A percentile compares a stretch with the other conserved stretches of the same genome.
phyloP scores from a whole-genome alignment of 1,140 invertebrate species.

The Pseudomyrmex concolor region DNA sequence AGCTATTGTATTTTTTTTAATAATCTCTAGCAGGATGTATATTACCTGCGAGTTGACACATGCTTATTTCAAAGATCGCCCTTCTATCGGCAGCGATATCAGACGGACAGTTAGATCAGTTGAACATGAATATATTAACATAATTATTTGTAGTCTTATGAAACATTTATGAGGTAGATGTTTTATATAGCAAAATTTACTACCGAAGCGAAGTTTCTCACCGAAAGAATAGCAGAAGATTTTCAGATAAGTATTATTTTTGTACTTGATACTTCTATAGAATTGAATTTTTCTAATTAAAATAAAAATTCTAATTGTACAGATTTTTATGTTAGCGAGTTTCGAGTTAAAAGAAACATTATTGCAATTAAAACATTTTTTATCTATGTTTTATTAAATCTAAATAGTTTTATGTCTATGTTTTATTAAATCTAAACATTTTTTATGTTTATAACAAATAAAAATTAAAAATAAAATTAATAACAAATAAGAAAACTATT shows the following conservation, averaged over 20 bases:
- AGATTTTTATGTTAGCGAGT: no score
- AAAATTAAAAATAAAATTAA: not conserved
- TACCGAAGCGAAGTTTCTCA: not conserved
- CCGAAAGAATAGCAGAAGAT: not conserved
- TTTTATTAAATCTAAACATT: no score
- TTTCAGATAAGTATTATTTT: not conserved
- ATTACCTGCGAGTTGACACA: not conserved
- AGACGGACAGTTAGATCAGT: conserved; percentile 4
- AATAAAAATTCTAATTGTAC: no score
- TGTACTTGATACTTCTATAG: not conserved
- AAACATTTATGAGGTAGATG: conserved; percentile 34
- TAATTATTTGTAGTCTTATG: conserved; percentile 49
- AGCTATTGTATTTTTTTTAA: not conserved
- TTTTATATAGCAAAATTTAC: conserved; percentile 28
- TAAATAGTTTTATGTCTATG: no score
- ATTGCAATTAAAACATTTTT: no score
- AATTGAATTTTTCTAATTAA: no score
- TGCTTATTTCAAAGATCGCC: conserved; percentile 12
- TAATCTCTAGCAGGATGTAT: not conserved
- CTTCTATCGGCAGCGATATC: not conserved
- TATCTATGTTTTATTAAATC: no score
- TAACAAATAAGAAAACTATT: not conserved
- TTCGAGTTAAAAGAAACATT: no score
- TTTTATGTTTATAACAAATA: no score
- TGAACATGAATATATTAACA: conserved; percentile 22